A percentile compares a stretch with the other conserved stretches of the same genome.
Evolutionary conservation across 2,797 vertebrate genomes (phyloP).

Genomic region (Onychomys leucogaster): DNA sequence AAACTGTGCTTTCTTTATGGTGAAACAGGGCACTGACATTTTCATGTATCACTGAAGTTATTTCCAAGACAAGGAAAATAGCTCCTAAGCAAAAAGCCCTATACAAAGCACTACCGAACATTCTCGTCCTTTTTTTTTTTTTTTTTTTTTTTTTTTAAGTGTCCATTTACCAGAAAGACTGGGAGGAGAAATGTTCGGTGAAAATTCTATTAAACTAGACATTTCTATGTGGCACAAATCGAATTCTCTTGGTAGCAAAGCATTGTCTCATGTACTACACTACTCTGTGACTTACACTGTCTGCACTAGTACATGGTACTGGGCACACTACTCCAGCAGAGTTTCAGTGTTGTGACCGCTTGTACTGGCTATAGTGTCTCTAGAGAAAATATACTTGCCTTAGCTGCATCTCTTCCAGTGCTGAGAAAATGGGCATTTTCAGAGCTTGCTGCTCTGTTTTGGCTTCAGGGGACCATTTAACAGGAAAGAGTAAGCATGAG

Average conservation of each 20-base stretch:
- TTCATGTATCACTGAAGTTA: constrained; percentile 12
- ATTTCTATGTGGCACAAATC: not conserved
- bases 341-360: not conserved
- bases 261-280: not conserved
- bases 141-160: constrained; percentile 35
- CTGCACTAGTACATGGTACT: not conserved
- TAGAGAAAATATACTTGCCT: not conserved
- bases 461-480: not conserved
- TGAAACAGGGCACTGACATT: not conserved
- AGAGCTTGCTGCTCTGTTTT: constrained; percentile 47
- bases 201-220: constrained; percentile 3
- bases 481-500: not conserved
- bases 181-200: not conserved
- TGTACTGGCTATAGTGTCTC: not conserved
- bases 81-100: not conserved
- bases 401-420: constrained; percentile 31
- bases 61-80: constrained; percentile 2
- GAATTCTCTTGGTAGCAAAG: constrained; percentile 21
- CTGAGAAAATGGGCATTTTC: constrained; percentile 54
- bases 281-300: not conserved
- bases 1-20: not conserved
- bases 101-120: not conserved
- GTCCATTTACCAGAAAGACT: constrained; percentile 28
- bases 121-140: constrained; percentile 41
- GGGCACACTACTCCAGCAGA: not conserved